phyloP scores from a whole-genome alignment of 2,888 invertebrate genomes.

The Slavum lentiscoides region DNA sequence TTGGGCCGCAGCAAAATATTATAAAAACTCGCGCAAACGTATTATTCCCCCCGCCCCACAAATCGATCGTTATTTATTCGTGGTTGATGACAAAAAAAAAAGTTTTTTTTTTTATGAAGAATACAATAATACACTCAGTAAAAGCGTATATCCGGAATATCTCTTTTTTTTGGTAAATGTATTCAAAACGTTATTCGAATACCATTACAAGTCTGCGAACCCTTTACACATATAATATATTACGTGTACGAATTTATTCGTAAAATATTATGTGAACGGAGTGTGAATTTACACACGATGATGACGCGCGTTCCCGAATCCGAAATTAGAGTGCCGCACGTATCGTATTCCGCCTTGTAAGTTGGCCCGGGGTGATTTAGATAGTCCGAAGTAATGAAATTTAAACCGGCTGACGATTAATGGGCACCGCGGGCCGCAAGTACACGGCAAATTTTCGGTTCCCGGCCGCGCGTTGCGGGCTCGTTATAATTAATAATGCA shows the following conservation, averaged over 20 bases:
- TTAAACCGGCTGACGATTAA: slow-evolving; percentile 49
- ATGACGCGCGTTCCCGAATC: slow-evolving; percentile 10
- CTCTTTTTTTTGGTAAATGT: too few relatives aligned
- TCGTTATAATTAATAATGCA: slow-evolving; percentile 51
- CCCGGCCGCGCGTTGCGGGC: slow-evolving; percentile 24
- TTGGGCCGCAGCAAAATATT: too few relatives aligned
- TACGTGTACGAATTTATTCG: neutral
- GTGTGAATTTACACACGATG: neutral
- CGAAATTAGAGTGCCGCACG: slow-evolving; percentile 45
- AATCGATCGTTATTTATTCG: too few relatives aligned
- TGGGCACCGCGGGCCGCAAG: slow-evolving; percentile 36
- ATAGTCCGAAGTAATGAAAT: slow-evolving; percentile 51
- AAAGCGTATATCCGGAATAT: too few relatives aligned
- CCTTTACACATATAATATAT: neutral
- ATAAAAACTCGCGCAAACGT: too few relatives aligned
- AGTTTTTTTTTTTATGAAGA: too few relatives aligned
- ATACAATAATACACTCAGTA: too few relatives aligned
- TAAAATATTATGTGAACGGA: too few relatives aligned
- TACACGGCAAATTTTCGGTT: slow-evolving; percentile 35
- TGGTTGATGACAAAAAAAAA: too few relatives aligned
- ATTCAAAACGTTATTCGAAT: too few relatives aligned
- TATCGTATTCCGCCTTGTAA: slow-evolving; percentile 31
- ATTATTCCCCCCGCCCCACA: too few relatives aligned
- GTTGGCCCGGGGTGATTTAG: slow-evolving; percentile 44
- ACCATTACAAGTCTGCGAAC: too few relatives aligned